phyloP scores from a whole-genome alignment of 2,888 invertebrate genomes.

The Acanthosoma haemorrhoidale region DNA sequence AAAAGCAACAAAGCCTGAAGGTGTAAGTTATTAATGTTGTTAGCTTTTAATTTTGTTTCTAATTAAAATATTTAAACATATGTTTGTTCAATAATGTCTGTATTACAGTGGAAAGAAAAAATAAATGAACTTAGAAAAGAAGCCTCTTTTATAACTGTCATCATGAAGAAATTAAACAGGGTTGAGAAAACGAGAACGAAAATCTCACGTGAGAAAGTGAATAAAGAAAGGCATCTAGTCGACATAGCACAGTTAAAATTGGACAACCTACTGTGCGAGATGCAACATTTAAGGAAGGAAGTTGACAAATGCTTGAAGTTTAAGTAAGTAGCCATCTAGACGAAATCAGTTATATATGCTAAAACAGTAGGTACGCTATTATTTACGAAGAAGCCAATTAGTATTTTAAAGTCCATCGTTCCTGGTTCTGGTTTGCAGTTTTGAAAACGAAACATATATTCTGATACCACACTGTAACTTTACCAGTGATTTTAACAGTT shows the following conservation, averaged over 20 bases:
- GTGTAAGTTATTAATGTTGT: conserved; percentile 47
- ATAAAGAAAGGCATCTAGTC: conserved; percentile 78
- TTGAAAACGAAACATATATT: too few relatives aligned
- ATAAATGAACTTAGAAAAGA: conserved; percentile 64
- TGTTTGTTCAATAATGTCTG: neutral
- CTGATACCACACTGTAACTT: too few relatives aligned
- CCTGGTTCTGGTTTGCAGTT: too few relatives aligned
- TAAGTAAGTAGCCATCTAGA: conserved; percentile 65
- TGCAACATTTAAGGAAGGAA: conserved; percentile 87
- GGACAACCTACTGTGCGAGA: conserved; percentile 91
- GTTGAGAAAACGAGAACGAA: conserved; percentile 83
- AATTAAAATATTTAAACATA: neutral
- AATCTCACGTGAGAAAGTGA: conserved; percentile 71
- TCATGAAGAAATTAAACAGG: conserved; percentile 82
- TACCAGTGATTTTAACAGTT: too few relatives aligned
- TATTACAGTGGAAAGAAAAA: conserved; percentile 37
- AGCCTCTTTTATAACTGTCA: conserved; percentile 70
- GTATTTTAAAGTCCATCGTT: too few relatives aligned
- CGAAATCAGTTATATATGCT: too few relatives aligned
- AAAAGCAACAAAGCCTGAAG: conserved; percentile 55
- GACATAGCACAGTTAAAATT: conserved; percentile 84
- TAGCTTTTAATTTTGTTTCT: neutral
- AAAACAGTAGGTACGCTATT: too few relatives aligned
- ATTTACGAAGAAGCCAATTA: too few relatives aligned
- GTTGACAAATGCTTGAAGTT: conserved; percentile 92